These are phyloP conservation scores for Melanogrammus aeglefinus DNA, from an alignment of 2,797 vertebrate species.

Conservation along the genomic window DNA sequence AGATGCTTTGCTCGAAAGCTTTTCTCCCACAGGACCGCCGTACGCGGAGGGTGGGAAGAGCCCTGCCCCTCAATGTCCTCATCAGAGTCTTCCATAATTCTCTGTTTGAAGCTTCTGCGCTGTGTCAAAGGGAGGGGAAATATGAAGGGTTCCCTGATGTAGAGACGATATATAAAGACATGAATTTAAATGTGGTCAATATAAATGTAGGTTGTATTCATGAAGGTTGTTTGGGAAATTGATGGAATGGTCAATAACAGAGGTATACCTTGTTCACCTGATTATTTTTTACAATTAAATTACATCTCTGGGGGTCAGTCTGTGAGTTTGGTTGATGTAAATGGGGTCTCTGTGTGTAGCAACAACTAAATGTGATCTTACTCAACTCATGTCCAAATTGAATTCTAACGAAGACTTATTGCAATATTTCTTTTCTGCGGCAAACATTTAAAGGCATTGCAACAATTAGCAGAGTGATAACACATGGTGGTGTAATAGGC, in stretches of 20 bases:
- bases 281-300: background rate
- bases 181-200: background rate
- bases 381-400: background rate
- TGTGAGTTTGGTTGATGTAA: background rate
- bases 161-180: background rate
- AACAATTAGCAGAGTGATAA: background rate
- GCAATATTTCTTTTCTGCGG: background rate
- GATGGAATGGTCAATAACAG: background rate
- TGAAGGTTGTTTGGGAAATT: background rate
- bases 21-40: conserved; percentile 70
- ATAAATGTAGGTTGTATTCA: background rate
- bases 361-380: background rate
- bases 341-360: background rate
- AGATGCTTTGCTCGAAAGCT: conserved; percentile 73
- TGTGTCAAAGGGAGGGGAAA: conserved; percentile 14
- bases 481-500: background rate
- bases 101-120: conserved; percentile 50
- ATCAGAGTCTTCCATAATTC: conserved; percentile 45
- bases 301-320: background rate
- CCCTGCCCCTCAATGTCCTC: conserved; percentile 44
- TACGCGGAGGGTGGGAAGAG: conserved; percentile 12
- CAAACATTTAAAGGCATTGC: background rate
- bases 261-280: background rate
- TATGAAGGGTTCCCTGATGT: background rate
- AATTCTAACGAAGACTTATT: background rate